Conservation (phyloP, 2,888 invertebrate species). For the Heliconius charithonia region DNA sequence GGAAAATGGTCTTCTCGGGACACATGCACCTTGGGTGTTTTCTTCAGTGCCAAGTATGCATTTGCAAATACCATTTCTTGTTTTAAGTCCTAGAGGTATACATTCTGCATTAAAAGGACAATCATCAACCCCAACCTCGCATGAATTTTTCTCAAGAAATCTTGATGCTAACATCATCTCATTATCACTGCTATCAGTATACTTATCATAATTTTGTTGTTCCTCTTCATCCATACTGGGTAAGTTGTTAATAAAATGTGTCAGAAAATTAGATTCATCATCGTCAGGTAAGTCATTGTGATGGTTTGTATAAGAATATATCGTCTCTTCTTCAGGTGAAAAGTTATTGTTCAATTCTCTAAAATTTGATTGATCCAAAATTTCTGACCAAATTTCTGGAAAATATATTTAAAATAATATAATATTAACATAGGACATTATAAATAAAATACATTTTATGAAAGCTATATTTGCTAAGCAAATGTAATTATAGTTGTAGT, state of each 20-base stretch:
- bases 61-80: slow-evolving; percentile 87
- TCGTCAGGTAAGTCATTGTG: slow-evolving; percentile 68
- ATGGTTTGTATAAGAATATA: slow-evolving; percentile 69
- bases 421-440: background rate
- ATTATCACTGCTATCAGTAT: slow-evolving; percentile 68
- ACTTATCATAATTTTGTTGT: slow-evolving; percentile 67
- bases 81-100: slow-evolving; percentile 78
- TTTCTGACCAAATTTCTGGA: slow-evolving; percentile 79
- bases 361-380: slow-evolving; percentile 75
- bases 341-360: slow-evolving; percentile 71
- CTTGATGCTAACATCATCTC: slow-evolving; percentile 79
- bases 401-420: slow-evolving; percentile 22
- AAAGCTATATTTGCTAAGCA: background rate
- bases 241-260: slow-evolving; percentile 72
- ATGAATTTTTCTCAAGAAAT: slow-evolving; percentile 80
- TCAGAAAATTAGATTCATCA: slow-evolving; percentile 70
- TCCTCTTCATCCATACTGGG: slow-evolving; percentile 73
- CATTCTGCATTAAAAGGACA: slow-evolving; percentile 90
- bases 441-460: background rate
- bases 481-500: too few species aligned
- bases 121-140: slow-evolving; percentile 83
- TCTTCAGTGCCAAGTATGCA: slow-evolving; percentile 86
- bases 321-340: slow-evolving; percentile 72
- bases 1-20: slow-evolving; percentile 69
- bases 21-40: slow-evolving; percentile 69